These are phyloP conservation scores for Meriones psammophilus DNA, from an alignment of 2,797 vertebrate species.

Conservation along the genomic window DNA sequence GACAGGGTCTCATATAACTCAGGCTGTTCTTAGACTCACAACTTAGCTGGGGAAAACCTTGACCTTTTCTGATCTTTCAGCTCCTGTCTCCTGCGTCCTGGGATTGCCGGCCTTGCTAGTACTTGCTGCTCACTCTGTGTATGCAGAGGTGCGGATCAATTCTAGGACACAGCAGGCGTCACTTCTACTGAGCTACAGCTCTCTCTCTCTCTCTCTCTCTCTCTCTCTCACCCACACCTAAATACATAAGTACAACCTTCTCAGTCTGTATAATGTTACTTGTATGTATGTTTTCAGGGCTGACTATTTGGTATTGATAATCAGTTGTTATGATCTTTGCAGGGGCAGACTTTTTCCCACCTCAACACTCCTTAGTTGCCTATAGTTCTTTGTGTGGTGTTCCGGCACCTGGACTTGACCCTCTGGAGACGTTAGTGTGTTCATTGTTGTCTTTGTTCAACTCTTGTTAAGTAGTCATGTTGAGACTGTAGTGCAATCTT, in stretches of 20 bases:
- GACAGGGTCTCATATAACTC: neutral
- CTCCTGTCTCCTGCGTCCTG: neutral
- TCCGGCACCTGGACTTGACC: neutral
- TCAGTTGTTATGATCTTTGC: neutral
- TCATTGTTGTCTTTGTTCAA: neutral
- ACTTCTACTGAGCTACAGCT: neutral
- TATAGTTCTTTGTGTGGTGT: neutral
- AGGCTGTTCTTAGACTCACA: neutral
- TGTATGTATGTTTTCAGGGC: neutral
- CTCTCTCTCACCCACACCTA: neutral
- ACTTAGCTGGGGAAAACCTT: neutral
- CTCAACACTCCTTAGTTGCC: neutral
- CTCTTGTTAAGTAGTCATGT: neutral
- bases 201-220: neutral
- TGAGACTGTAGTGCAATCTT: neutral
- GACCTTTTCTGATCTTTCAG: neutral
- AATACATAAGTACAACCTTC: neutral
- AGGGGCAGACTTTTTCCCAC: neutral
- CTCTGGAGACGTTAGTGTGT: neutral
- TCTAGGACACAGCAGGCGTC: neutral
- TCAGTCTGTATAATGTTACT: neutral
- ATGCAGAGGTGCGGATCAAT: neutral
- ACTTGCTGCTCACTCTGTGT: neutral
- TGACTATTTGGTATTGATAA: neutral
- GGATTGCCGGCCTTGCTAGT: neutral